These are phyloP conservation scores for Carduelis carduelis DNA, from an alignment of 2,797 vertebrate genomes.

Conservation along the genomic window DNA sequence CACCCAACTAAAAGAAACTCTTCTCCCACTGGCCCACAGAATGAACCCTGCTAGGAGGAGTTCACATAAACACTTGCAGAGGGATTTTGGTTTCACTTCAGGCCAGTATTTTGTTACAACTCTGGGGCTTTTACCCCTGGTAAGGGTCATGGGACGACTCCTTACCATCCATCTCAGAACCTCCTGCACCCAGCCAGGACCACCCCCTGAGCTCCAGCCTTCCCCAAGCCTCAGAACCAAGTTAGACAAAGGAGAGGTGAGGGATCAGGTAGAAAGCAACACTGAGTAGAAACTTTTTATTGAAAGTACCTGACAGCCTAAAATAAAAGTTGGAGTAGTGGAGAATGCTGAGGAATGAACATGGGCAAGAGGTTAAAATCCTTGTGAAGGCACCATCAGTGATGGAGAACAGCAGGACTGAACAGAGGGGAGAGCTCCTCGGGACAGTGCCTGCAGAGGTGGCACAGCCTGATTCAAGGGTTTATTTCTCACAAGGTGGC, in stretches of 20 bases:
- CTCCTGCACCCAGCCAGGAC: background rate
- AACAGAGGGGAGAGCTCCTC: background rate
- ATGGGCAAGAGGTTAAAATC: background rate
- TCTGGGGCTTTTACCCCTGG: accelerated
- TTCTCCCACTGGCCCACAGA: background rate
- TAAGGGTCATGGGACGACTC: background rate
- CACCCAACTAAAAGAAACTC: background rate
- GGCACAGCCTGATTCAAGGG: background rate
- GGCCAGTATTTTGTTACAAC: background rate
- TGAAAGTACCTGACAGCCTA: background rate
- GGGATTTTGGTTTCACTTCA: background rate
- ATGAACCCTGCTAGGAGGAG: background rate
- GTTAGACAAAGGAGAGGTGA: accelerated
- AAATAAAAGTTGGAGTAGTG: background rate
- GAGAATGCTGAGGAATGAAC: background rate
- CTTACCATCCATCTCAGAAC: background rate
- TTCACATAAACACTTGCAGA: background rate
- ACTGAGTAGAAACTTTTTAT: background rate
- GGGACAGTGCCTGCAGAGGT: background rate
- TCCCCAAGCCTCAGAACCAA: background rate
- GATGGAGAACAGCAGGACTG: background rate
- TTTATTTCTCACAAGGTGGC: background rate
- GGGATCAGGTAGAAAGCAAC: background rate
- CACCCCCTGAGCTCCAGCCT: background rate
- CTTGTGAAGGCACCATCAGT: background rate